phyloP scores from a whole-genome alignment of 2,888 invertebrate genomes.

The Acanthosepion lycidas region DNA sequence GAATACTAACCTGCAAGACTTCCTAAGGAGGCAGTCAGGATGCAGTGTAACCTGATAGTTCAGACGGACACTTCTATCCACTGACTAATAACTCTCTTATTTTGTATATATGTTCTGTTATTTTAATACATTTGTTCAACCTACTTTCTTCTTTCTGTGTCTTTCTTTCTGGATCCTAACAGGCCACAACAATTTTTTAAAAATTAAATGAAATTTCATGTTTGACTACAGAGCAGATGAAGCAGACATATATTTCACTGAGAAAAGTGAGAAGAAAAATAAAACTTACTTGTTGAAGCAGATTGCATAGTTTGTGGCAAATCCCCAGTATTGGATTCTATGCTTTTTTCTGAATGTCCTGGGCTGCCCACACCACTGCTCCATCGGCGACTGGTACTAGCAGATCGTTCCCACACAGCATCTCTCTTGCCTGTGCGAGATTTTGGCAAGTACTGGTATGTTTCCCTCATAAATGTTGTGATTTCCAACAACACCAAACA shows the following conservation, averaged over 20 bases:
- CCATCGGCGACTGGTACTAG: slow-evolving; percentile 82
- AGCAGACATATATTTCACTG: neutral
- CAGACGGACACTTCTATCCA: no score
- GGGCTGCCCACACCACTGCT: slow-evolving; percentile 96
- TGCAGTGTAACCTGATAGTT: no score
- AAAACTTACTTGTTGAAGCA: slow-evolving; percentile 55
- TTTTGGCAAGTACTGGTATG: slow-evolving; percentile 84
- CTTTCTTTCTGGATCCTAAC: no score
- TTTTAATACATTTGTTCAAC: no score
- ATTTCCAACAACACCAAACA: slow-evolving; percentile 97
- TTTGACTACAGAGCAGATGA: neutral
- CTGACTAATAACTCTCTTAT: no score
- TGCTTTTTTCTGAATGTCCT: slow-evolving; percentile 81
- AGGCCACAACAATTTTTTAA: neutral
- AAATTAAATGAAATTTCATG: neutral
- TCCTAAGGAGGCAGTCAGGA: no score
- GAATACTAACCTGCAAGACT: no score
- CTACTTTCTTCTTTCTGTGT: no score
- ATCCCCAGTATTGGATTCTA: slow-evolving; percentile 68
- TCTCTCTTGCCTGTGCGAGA: slow-evolving; percentile 70
- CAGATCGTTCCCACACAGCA: slow-evolving; percentile 68
- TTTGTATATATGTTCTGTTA: no score
- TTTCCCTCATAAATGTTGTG: slow-evolving; percentile 95
- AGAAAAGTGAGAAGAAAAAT: neutral
- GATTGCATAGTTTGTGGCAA: slow-evolving; percentile 57